Evolutionary conservation across 2,113 vertebrate genomes (phyloP).

Genomic region (Festucalex cinctus): DNA sequence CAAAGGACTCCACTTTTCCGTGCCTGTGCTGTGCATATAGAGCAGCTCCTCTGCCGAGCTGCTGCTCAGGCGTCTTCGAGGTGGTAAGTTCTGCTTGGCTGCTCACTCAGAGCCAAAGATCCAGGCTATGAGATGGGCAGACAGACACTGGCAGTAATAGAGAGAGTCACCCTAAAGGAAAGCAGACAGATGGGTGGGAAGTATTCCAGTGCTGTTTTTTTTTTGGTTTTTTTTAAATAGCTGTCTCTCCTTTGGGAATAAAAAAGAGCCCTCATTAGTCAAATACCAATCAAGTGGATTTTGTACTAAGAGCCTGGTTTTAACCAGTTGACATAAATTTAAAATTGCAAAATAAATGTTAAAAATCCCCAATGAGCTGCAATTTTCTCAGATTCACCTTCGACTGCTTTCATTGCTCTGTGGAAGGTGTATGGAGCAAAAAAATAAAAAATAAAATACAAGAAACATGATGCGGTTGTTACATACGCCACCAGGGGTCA

Average conservation of each 20-base stretch:
- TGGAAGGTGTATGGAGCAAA: background rate
- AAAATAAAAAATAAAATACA: background rate
- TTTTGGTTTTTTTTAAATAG: background rate
- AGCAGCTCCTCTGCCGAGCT: constrained; percentile 17
- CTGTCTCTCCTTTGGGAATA: background rate
- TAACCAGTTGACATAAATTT: no score
- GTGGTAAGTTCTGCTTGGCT: constrained; percentile 52
- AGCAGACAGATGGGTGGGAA: constrained; percentile 15
- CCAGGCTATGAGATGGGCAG: constrained; percentile 35
- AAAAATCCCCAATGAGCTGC: background rate
- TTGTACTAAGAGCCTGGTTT: background rate
- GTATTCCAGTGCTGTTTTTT: background rate
- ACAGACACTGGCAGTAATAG: constrained; percentile 22
- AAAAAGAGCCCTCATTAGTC: background rate
- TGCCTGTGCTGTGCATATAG: constrained; percentile 21
- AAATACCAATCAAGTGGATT: background rate
- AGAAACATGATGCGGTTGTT: constrained; percentile 12
- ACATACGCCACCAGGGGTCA: constrained; percentile 62
- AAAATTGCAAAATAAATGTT: background rate
- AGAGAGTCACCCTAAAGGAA: constrained; percentile 13
- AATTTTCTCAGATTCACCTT: constrained; percentile 13
- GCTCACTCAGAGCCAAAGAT: constrained; percentile 38
- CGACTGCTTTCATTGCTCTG: background rate
- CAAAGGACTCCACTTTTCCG: background rate
- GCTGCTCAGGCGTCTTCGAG: constrained; percentile 17